These are phyloP conservation scores for Fringilla coelebs DNA, from an alignment of 2,797 vertebrate species.

Conservation along the genomic window DNA sequence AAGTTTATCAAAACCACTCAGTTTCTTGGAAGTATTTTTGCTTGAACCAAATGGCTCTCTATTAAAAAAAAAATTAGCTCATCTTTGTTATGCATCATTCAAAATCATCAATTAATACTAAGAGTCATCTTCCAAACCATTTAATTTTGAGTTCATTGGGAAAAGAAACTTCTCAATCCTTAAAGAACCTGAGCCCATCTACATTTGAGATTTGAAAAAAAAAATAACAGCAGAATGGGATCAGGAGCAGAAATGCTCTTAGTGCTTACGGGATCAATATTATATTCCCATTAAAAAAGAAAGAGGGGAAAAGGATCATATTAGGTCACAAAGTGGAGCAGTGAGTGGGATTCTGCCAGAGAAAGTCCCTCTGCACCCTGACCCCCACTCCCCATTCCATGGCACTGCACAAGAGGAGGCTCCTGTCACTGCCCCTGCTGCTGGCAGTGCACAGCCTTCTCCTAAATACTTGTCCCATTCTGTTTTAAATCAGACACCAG, in stretches of 20 bases:
- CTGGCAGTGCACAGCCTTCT: background rate
- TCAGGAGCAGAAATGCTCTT: background rate
- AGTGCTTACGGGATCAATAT: background rate
- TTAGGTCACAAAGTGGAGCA: background rate
- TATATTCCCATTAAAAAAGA: background rate
- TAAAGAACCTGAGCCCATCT: background rate
- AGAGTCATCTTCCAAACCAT: background rate
- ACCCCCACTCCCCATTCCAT: fast-evolving
- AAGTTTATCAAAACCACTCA: background rate
- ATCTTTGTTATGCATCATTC: background rate
- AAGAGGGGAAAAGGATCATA: background rate
- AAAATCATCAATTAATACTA: background rate
- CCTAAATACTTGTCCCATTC: background rate
- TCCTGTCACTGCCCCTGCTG: background rate
- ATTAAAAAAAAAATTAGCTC: background rate
- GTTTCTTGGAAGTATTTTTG: background rate
- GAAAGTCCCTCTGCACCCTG: background rate
- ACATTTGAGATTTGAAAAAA: background rate
- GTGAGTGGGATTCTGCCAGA: background rate
- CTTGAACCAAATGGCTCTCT: background rate
- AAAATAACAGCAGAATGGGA: background rate
- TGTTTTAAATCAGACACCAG: background rate
- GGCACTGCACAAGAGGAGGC: background rate
- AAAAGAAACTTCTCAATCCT: background rate
- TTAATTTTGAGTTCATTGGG: background rate